phyloP scores from a whole-genome alignment of 2,888 invertebrate genomes.

The Diaphora mendica region DNA sequence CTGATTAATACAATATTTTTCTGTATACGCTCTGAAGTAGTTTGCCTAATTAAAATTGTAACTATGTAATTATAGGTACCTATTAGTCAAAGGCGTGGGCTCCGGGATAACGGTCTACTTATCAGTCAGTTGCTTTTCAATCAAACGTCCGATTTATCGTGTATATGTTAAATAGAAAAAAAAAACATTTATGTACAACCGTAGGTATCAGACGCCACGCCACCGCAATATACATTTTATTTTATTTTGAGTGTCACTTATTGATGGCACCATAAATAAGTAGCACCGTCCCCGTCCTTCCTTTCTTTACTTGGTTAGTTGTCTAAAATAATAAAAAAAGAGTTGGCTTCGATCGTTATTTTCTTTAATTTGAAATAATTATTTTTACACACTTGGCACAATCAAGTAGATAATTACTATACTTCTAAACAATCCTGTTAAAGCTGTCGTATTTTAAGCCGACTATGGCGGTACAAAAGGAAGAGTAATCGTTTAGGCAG shows the following conservation, averaged over 20 bases:
- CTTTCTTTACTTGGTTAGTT: no score
- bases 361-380: no score
- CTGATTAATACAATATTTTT: constrained; percentile 37
- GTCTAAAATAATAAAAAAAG: no score
- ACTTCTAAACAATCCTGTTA: background rate
- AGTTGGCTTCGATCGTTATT: no score
- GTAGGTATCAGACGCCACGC: constrained; percentile 41
- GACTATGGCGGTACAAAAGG: no score
- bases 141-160: constrained; percentile 66
- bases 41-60: constrained; percentile 71
- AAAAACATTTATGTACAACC: constrained; percentile 50
- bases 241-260: constrained; percentile 41
- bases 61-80: constrained; percentile 17
- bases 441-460: constrained; percentile 6
- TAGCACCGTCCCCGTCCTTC: background rate
- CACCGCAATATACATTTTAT: constrained; percentile 56
- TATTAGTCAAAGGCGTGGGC: constrained; percentile 58
- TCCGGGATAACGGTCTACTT: constrained; percentile 73
- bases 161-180: constrained; percentile 42
- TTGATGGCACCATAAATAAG: constrained; percentile 30
- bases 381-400: no score
- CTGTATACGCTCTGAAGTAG: constrained; percentile 61
- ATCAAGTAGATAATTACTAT: constrained; percentile 9
- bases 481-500: no score
- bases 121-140: constrained; percentile 65